Base-by-base conservation (phyloP, 92 coral and sea anemone genomes). In the Epizoanthus stellaris region DNA sequence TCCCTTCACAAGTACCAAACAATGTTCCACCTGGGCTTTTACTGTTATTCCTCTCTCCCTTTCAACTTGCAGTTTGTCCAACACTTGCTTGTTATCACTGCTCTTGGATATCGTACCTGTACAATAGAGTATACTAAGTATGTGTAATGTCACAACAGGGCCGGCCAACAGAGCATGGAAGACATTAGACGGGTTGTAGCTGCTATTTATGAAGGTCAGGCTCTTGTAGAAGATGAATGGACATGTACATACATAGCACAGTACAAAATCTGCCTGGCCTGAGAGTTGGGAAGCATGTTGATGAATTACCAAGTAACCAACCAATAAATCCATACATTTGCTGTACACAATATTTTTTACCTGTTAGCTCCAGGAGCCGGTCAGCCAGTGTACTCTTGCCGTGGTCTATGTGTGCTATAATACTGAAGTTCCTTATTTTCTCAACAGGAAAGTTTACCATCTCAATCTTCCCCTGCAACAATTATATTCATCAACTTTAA, bases 311-410 rank as follows among this genome's bases (percentile, higher is more conserved):
- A 30, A 30, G 36, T 3, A 30, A 5, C 20, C 21, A 63, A 63
- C 20, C 6, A 25, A 63, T n/a, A 63, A 63, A n/a, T 52, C 21
- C 0, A 14, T 23, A 12, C 0, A 56, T 58, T 34, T 30, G 17
- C 13, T 17, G 0, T 30, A 65, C 15, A 5, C 52, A 63, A 8
- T 17, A 12, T 20, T 81, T 4, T 6, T 42, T 57, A 95, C 99
- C 99, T 92, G 99, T 94, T 82, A 89, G 85, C 85, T 96, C 99
- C 80, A 96, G 89, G 58, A 96, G 85, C 84, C 99, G 89, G 83
- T 96, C 99, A 63, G 99, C 99, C 53, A 96, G 89, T 43, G 99
- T 96, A 54, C 99, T 96, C 75, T 96, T 96, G 64, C 99, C 99
- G 86, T 96, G 99, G 72, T 96, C 99, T 86, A 96, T 85, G 58